These are phyloP conservation scores for Pycnomerus fuliginosus DNA, from an alignment of 2,888 invertebrate genomes.

Conservation along the genomic window DNA sequence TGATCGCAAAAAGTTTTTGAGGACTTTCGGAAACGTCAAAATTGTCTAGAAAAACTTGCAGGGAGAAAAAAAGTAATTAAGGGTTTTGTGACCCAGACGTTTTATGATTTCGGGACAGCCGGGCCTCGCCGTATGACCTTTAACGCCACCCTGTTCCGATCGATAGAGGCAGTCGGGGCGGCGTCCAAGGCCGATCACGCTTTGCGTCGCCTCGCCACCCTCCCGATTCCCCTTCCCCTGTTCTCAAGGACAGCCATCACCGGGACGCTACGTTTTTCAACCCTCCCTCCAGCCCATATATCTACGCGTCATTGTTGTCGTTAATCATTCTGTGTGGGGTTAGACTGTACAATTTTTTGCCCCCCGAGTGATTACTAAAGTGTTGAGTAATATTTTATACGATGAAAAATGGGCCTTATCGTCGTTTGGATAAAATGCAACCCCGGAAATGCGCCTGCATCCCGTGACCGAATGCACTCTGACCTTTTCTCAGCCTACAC, in stretches of 20 bases:
- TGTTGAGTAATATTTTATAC: not conserved
- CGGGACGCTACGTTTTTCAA: conserved; percentile 13
- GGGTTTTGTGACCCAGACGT: conserved; percentile 21
- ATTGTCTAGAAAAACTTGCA: no score
- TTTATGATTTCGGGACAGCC: conserved; percentile 16
- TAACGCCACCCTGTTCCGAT: conserved; percentile 24
- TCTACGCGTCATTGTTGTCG: conserved; percentile 13
- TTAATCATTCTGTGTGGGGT: not conserved
- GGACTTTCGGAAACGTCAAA: no score
- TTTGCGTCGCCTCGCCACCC: conserved; percentile 32
- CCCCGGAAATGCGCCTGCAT: conserved; percentile 15
- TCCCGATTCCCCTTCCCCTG: conserved; percentile 23
- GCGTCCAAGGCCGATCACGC: conserved; percentile 34
- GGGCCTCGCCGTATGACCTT: conserved; percentile 24
- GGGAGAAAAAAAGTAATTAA: no score
- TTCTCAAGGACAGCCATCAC: conserved; percentile 33
- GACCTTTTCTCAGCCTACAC: no score
- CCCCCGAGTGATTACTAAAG: no score
- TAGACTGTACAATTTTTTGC: not conserved
- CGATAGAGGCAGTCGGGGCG: conserved; percentile 32
- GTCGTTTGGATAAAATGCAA: conserved; percentile 2
- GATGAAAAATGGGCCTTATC: not conserved
- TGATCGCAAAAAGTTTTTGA: no score
- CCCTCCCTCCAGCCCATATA: conserved; percentile 8
- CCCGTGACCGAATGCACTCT: conserved; percentile 29